Base-by-base conservation (phyloP, 1,140 invertebrate species). In the Steinernema khuongi region DNA sequence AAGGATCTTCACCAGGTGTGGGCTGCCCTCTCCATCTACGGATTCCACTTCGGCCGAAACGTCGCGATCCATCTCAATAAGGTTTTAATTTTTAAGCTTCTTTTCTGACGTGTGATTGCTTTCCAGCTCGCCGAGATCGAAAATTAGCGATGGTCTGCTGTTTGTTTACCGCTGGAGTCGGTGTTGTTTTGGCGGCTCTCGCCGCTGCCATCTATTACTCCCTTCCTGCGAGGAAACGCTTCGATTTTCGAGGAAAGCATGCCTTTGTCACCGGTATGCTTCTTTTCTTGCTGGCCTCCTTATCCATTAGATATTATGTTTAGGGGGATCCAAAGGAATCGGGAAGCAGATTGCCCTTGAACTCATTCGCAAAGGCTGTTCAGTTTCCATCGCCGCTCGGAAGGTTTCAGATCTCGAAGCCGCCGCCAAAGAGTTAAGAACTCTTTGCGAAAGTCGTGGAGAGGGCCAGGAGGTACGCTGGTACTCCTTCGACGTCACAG, bases 311-410 rank as follows among this genome's bases (percentile, higher is more conserved):
- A 76, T 70, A 32, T 17, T 0, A 31, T 26, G 69, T 77, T 77
- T 93, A 19, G 95, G 95, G 67, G 95, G 94, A 31, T 96, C 94
- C 0, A 94, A 92, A 87, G 95, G 95, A 7, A 97, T 97, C 80
- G 94, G 95, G 1, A 91, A 93, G 85, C 89, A 90, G 67, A 82
- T 93, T 26, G 94, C 93, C 0, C 87, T 91, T 19, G 88, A 92
- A 81, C 92, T 90, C 31, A 91, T 90, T 1, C 88, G 88, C 84
- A 85, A 89, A 77, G 94, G 94, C 69, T 93, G 93, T 1, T 88
- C 93, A 87, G 92, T 97, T 0, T 93, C 94, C 0, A 90, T 97
- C 50, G 88, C 96, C 60, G 93, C 94, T 1, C 89, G 95, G 81
- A 90, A 95, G 86, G 80, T 89, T 41, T 86, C 86, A 76, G 74